Evolutionary conservation across 2,797 vertebrate genomes (phyloP), one percentile per base, ranked within the genome.

Genomic region (Apogon talboti): DNA sequence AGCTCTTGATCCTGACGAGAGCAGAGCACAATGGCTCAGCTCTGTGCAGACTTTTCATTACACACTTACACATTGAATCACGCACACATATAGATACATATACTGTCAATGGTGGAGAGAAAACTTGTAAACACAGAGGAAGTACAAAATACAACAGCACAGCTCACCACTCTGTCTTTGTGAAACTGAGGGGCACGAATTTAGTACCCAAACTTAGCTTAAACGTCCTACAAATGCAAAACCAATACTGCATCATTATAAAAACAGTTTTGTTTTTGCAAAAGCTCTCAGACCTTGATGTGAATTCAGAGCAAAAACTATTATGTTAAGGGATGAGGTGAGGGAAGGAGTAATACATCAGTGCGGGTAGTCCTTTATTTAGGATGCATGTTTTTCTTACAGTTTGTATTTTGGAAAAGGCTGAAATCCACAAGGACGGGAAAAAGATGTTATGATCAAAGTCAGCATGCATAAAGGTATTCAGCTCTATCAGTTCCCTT

Each of bases 361-460:
- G 61, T 62, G 49, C 47, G n/a, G 56, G 62, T 76, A 19, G n/a
- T 43, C 71, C 66, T 71, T 71, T 79, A 72, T 79, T 83, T 66
- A 58, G 62, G 71, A 85, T 66, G 67, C 77, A 72, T 58, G 53
- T 51, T 28, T 70, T 66, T 57, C 46, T 68, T 37, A 18, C 68
- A 51, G 52, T 72, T 67, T 61, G 61, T 50, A 50, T 62, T 68
- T 80, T 7, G 2, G 65, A 80, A 57, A 83, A 44, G n/a, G 7
- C 47, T 72, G 30, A 78, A 82, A 77, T 78, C 79, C 73, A 63
- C 58, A 59, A 65, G 74, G 76, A 71, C 13, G 15, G 43, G 28
- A 16, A 61, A 66, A 57, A 54, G n/a, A 77, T 76, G 28, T 66
- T 60, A 56, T 67, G 74, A 87, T 87, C 69, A 86, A 87, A 85